Conservation (phyloP, 2,113 vertebrate genomes). For the Actinemys pallida region DNA sequence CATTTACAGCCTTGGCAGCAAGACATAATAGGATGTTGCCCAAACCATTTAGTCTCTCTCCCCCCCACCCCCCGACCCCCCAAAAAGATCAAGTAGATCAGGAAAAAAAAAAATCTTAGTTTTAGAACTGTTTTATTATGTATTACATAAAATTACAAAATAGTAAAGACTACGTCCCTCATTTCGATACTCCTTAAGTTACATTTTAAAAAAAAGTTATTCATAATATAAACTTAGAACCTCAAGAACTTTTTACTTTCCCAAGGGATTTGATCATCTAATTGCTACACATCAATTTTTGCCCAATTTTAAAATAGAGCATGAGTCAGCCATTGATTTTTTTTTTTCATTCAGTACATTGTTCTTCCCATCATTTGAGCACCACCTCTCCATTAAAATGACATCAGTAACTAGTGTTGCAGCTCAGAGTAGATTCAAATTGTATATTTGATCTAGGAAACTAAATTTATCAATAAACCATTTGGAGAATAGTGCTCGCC, state of each 20-base stretch:
- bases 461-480: background rate
- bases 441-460: background rate
- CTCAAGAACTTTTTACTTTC: background rate
- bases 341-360: background rate
- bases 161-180: background rate
- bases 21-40: background rate
- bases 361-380: background rate
- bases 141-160: background rate
- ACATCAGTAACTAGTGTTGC: background rate
- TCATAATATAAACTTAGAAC: background rate
- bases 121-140: background rate
- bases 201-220: background rate
- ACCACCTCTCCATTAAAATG: background rate
- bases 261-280: background rate
- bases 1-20: background rate
- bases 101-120: no score
- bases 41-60: background rate
- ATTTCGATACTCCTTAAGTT: background rate
- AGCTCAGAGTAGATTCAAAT: background rate
- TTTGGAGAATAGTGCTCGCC: background rate
- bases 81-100: no score
- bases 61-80: accelerated
- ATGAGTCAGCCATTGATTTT: background rate
- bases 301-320: background rate
- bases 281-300: background rate